phyloP scores from a whole-genome alignment of 2,888 invertebrate genomes.

The Drosophila siamana region DNA sequence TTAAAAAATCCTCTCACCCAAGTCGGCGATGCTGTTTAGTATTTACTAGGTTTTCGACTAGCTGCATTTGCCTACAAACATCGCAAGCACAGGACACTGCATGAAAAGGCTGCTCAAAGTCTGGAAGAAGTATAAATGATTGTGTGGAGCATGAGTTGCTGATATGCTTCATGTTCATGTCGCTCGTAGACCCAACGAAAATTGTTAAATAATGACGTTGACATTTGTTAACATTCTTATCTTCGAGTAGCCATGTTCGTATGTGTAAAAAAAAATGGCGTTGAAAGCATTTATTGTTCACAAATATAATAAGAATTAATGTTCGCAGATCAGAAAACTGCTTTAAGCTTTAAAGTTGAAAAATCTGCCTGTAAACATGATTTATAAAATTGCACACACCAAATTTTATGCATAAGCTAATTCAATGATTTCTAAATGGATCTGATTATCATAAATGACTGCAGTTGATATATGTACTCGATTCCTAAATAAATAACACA shows the following conservation, averaged over 20 bases:
- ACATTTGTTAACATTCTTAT: constrained; percentile 58
- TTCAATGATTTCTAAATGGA: too few species aligned
- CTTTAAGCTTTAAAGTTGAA: too few species aligned
- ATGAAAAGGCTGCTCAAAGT: not conserved
- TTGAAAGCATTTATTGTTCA: not conserved
- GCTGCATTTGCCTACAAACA: constrained; percentile 16
- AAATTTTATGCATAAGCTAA: too few species aligned
- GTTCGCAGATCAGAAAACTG: too few species aligned
- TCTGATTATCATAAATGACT: too few species aligned
- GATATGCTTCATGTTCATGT: constrained; percentile 23
- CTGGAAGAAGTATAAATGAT: constrained; percentile 13
- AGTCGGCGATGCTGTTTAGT: not conserved
- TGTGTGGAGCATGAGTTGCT: constrained; percentile 3
- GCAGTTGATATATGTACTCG: too few species aligned
- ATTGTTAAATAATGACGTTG: constrained; percentile 63
- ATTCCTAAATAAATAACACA: too few species aligned
- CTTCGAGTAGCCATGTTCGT: constrained; percentile 2
- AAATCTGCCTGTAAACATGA: too few species aligned
- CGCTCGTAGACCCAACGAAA: constrained; percentile 33
- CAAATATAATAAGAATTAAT: not conserved
- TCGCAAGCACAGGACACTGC: not conserved
- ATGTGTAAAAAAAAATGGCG: not conserved
- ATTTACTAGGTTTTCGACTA: not conserved
- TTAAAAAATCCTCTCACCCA: constrained; percentile 63
- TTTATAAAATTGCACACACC: too few species aligned